Percentiles rank a stretch among this genome's conserved stretches.
phyloP scores from a whole-genome alignment of 1,140 invertebrate species.

The Muscidifurax raptorellus region DNA sequence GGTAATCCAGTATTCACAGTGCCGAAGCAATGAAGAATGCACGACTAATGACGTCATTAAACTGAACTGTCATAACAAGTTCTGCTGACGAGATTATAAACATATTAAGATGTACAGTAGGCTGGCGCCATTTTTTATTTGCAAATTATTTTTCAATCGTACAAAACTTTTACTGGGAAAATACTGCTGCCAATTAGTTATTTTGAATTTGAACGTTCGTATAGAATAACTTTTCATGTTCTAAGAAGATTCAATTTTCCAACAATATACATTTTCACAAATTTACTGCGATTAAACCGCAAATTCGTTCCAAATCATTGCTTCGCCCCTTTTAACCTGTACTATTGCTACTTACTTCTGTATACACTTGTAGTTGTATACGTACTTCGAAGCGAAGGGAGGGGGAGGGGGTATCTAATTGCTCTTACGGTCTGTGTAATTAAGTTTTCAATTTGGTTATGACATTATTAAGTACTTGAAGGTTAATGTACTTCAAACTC shows the following conservation, averaged over 20 bases:
- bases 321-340: neutral
- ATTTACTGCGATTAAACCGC: neutral
- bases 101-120: neutral
- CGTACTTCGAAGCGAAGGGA: neutral
- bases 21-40: neutral
- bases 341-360: neutral
- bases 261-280: neutral
- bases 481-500: neutral
- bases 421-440: neutral
- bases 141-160: no score
- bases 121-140: no score
- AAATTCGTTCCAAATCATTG: neutral
- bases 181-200: no score
- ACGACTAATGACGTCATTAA: constrained; percentile 26
- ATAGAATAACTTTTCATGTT: neutral
- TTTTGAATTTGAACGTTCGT: neutral
- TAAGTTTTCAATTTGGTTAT: neutral
- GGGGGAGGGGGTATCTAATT: neutral
- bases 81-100: neutral
- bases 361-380: neutral
- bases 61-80: neutral
- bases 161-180: no score
- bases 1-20: neutral
- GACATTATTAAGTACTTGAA: neutral
- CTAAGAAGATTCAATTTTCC: neutral